Base-by-base conservation (phyloP, 2,113 vertebrate genomes). In the Spheniscus mendiculus region DNA sequence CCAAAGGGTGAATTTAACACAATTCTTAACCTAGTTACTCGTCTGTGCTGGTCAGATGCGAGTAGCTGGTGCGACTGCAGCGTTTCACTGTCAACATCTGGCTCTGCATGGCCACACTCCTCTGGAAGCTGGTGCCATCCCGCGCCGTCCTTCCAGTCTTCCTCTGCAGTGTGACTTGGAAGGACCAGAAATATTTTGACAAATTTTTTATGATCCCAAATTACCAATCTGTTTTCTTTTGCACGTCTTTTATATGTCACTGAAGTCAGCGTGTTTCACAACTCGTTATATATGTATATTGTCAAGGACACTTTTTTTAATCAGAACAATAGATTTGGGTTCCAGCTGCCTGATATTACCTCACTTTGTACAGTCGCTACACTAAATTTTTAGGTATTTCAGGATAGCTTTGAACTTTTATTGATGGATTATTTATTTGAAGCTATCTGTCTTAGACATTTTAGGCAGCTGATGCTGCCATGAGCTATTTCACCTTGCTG, bases 401-500 rank as follows among this genome's bases (percentile, higher is more conserved):
- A 56, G 87, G 25, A 11, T 15, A 81, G 72, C 94, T 89, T 92
- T 87, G 81, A 91, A 79, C 83, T 84, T 71, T 44, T 82, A 21
- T 74, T 72, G 61, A 40, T 16, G 0, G 89, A n/a, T 79, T 83
- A 17, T 78, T 90, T 83, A 38, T 96, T 95, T 95, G 91, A 90
- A 92, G 86, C 69, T 55, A 7, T 69, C 77, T 90, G 53, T 55
- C 52, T 55, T 18, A 45, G 58, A 21, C 6, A 1, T 50, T 82
- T 25, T 12, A 72, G 74, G 88, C 85, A 89, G 92, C 69, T 36
- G 62, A 62, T 90, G 90, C 93, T 86, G 78, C 92, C 83, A 11
- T 36, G 67, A 94, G 93, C 83, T 89, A 4, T 66, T 90, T 97
- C 72, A 89, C 95, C 95, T 93, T 92, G 80, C 89, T 92, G 91